phyloP scores from a whole-genome alignment of 2,113 vertebrate species.

The Bufo gargarizans region DNA sequence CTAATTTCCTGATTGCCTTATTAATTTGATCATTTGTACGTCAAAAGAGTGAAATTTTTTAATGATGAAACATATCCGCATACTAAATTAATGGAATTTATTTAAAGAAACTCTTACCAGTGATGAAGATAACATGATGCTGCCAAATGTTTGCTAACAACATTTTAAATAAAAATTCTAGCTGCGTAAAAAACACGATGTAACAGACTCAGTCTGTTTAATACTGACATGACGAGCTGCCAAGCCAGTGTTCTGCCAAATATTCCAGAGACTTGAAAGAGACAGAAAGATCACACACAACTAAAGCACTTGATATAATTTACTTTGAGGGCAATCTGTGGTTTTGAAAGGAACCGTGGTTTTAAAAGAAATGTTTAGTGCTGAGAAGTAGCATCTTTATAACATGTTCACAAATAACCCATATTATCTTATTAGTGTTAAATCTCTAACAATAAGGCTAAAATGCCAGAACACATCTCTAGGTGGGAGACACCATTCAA shows the following conservation, averaged over 20 bases:
- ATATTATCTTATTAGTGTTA: neutral
- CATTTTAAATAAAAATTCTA: neutral
- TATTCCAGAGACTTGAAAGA: neutral
- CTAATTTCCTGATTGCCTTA: no score
- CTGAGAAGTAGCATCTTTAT: neutral
- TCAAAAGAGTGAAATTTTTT: neutral
- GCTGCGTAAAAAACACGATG: neutral
- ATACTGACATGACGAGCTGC: neutral
- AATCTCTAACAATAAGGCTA: no score
- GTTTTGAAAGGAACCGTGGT: neutral
- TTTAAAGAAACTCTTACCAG: neutral
- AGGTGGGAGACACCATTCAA: no score
- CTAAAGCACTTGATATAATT: neutral
- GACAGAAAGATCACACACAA: neutral
- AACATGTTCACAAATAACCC: neutral
- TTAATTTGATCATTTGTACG: no score
- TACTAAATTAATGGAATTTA: neutral
- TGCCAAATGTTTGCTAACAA: neutral
- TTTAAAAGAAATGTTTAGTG: neutral
- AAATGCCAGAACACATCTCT: no score
- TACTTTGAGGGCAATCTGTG: neutral
- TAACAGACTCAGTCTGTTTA: neutral
- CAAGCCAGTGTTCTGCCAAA: neutral
- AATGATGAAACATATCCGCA: neutral
- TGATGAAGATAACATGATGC: no score